Evolutionary conservation across 2,797 vertebrate genomes (phyloP), one percentile per base, ranked within the genome.

Genomic region (Chrysocyon brachyurus): DNA sequence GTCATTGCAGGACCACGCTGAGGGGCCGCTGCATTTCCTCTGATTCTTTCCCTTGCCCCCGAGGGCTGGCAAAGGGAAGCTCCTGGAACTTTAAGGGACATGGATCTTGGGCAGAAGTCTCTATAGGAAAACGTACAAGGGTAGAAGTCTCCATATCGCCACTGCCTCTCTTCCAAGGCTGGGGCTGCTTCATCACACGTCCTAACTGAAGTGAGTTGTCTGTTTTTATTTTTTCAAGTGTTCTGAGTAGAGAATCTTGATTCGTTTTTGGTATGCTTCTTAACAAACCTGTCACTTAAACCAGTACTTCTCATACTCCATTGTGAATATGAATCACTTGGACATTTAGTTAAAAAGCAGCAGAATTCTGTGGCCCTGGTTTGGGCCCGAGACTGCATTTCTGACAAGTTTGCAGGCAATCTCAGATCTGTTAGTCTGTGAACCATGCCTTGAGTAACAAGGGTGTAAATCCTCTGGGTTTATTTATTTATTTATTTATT

Each of bases 141-240:
- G 11, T 40, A 1, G 28, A 95, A 22, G 52, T 22, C 89, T 36
- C 31, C 1, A 15, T 59, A 2, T 57, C 14, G 2, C n/a, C 8
- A 1, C 83, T 73, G 46, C 49, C n/a, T 59, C 40, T 28, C 28
- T 5, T 5, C n/a, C 12, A 26, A 64, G 64, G 6, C 49, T 8
- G 26, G 63, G 10, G 8, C 15, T 33, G 6, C 56, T 84, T 75
- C 22, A 2, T 21, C 59, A 31, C 26, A 22, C 68, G 28, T 33
- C 16, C 0, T 57, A 19, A 64, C 0, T 61, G 91, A 94, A 96
- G 93, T 97, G 72, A 97, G 96, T 90, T 54, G 15, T 56, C 52
- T 82, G 40, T 15, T 66, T 79, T n/a, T 59, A 22, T 85, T 36
- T 81, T 83, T 72, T 56, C 15, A 59, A 31, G 64, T 61, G 70